A percentile compares a stretch with the other conserved stretches of the same genome.
Evolutionary conservation across 2,888 invertebrate genomes (phyloP).

Genomic region (Cataglyphis cursor): DNA sequence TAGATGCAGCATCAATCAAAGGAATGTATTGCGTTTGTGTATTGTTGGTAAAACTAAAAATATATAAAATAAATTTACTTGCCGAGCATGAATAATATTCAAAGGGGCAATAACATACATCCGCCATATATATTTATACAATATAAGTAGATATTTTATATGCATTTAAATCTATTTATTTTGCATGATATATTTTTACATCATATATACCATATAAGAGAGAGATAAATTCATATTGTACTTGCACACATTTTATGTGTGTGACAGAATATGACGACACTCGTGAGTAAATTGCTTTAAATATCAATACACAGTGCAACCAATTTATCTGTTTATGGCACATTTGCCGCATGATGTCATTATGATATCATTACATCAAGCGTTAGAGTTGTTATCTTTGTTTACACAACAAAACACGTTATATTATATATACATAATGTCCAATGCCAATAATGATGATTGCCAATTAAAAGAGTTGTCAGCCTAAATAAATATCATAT

Average conservation of each 20-base stretch:
- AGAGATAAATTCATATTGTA: background rate
- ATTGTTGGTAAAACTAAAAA: slow-evolving; percentile 12
- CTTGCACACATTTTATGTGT: background rate
- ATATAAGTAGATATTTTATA: slow-evolving; percentile 3
- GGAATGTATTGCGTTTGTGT: slow-evolving; percentile 10
- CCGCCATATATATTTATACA: background rate
- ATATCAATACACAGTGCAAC: slow-evolving; percentile 6
- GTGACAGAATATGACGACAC: background rate
- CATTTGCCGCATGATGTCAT: slow-evolving; percentile 16
- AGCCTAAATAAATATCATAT: background rate
- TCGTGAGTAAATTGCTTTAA: slow-evolving; percentile 12
- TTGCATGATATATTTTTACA: slow-evolving; percentile 17
- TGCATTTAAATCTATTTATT: slow-evolving; percentile 28
- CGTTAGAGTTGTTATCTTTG: slow-evolving; percentile 10
- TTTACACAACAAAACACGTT: background rate
- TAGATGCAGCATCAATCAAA: slow-evolving; percentile 21
- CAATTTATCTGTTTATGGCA: slow-evolving; percentile 14
- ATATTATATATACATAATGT: background rate
- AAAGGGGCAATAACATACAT: slow-evolving; percentile 21
- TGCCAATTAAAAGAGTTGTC: background rate
- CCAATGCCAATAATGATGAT: slow-evolving; percentile 9
- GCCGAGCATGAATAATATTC: slow-evolving; percentile 25
- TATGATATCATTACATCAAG: background rate
- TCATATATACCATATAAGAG: background rate
- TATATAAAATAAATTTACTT: slow-evolving; percentile 40